Evolutionary conservation across 2,797 vertebrate genomes (phyloP), one percentile per base, ranked within the genome.

Genomic region (Ceyx erithaca): DNA sequence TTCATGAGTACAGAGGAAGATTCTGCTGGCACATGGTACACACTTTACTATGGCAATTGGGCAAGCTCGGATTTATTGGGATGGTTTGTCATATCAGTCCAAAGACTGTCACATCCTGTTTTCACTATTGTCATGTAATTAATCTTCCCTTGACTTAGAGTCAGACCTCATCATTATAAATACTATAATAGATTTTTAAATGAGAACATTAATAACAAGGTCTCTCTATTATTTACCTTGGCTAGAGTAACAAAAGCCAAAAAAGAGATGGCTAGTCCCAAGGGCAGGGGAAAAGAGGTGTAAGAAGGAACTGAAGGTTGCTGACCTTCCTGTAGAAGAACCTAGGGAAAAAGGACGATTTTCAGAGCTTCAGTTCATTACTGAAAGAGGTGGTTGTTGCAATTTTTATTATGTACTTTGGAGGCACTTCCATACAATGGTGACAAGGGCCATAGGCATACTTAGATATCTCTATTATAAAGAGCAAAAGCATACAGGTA

Each of bases 101-200:
- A 83, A 94, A 95, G 94, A 95, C 86, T 93, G 93, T 94, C 96
- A 95, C 79, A 95, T 94, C 73, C 92, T 59, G 85, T 95, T 96
- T 94, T 92, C 90, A 95, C 72, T 35, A 35, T 66, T 94, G 95
- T 94, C 96, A 87, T 59, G 86, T 83, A 96, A 95, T 96, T 96
- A 94, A 96, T 96, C 96, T 96, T 94, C 72, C 67, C 77, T 91
- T 91, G 92, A 93, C 87, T 96, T 80, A 30, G 72, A 72, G 92
- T 91, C 86, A 93, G 90, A 81, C 51, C 87, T 87, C 90, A 97
- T 80, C 80, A 95, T 86, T 96, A 89, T 92, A 96, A 68, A 92
- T 59, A 94, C 28, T 78, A 73, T 82, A 88, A 91, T 79, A 92
- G 92, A 93, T 92, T 85, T 89, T 69, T 71, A 96, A 95, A 75